Percentiles rank a stretch among this genome's conserved stretches.
Conservation (phyloP, 2,888 invertebrate species). For the Spilosoma lubricipeda region DNA sequence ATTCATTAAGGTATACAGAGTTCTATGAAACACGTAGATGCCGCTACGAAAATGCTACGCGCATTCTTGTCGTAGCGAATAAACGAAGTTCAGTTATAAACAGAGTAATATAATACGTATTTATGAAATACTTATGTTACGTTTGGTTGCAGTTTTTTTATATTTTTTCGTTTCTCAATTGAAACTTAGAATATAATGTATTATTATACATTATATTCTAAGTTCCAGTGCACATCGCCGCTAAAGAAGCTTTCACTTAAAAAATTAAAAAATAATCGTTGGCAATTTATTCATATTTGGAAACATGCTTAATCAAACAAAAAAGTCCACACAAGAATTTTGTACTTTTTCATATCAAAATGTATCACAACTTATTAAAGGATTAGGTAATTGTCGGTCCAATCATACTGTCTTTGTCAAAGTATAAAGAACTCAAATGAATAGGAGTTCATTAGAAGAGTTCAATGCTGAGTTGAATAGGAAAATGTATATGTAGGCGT, state of each 20-base stretch:
- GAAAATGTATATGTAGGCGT: not conserved
- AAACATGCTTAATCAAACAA: not conserved
- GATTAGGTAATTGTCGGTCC: not conserved
- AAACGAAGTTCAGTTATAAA: not conserved
- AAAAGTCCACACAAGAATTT: not conserved
- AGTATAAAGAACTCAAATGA: not conserved
- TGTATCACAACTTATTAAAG: not conserved
- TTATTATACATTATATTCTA: no score
- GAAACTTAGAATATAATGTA: no score
- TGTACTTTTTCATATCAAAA: not conserved
- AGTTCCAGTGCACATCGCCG: no score
- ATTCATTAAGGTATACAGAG: constrained; percentile 10
- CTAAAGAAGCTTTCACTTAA: no score
- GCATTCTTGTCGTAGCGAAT: not conserved
- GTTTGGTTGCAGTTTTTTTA: not conserved
- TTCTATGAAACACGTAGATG: not conserved
- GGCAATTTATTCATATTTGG: not conserved
- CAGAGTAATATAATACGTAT: not conserved
- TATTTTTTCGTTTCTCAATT: no score
- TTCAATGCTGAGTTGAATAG: not conserved
- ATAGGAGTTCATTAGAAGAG: not conserved
- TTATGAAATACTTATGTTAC: not conserved
- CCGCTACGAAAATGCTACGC: constrained; percentile 14
- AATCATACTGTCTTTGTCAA: not conserved
- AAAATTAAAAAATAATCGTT: no score